Conservation (phyloP, 2,113 vertebrate genomes). For the Xenopus tropicalis region DNA sequence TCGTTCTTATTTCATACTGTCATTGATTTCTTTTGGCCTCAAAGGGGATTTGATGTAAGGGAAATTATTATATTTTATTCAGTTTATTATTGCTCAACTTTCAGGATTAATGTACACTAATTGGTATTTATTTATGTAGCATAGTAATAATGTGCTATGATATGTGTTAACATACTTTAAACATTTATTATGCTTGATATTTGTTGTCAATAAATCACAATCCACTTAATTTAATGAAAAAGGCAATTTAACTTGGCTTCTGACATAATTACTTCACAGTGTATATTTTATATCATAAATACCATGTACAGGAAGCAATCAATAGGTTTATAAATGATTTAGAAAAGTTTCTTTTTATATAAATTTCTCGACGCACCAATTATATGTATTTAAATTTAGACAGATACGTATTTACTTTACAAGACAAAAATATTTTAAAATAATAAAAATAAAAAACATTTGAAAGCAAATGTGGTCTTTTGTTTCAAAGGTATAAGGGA, state of each 20-base stretch:
- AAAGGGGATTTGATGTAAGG: too few relatives aligned
- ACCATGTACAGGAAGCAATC: not conserved
- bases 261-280: not conserved
- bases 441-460: too few relatives aligned
- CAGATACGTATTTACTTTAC: too few relatives aligned
- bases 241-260: constrained; percentile 18
- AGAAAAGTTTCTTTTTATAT: not conserved
- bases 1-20: too few relatives aligned
- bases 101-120: constrained; percentile 3
- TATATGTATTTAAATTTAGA: not conserved
- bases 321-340: constrained; percentile 4
- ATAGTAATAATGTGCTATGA: not conserved
- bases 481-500: too few relatives aligned
- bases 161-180: not conserved
- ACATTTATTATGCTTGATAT: constrained; percentile 11
- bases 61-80: not conserved
- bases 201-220: constrained; percentile 12
- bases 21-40: too few relatives aligned
- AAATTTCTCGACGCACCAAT: not conserved
- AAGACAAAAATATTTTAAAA: too few relatives aligned
- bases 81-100: constrained; percentile 1
- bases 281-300: constrained; percentile 14
- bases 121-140: not conserved
- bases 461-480: too few relatives aligned
- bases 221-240: constrained; percentile 17